Evolutionary conservation across 2,113 vertebrate genomes (phyloP), one percentile per base, ranked within the genome.

Genomic region (Hystrix cristata): DNA sequence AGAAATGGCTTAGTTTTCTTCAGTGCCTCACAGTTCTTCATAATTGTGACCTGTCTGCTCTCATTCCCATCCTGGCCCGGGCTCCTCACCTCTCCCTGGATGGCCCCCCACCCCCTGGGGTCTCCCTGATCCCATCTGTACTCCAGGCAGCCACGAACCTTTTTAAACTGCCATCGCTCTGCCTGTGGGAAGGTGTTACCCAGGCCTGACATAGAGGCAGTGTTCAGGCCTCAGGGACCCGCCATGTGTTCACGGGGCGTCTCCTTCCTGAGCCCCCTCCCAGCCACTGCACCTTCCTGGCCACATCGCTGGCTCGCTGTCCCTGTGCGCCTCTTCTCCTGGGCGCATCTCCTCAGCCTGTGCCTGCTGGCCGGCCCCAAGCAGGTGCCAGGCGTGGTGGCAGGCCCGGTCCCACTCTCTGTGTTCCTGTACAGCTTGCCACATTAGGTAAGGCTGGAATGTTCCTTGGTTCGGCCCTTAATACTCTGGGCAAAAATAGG

Each of bases 401-500:
- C 25, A n/a, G n/a, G 64, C 71, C 60, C 57, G 23, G 6, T 14
- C 34, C 16, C 25, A 10, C 23, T 64, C 60, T 10, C 48, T 84
- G 46, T 78, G 46, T 78, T 51, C 38, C 65, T 79, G 21, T 67
- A 72, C 78, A 78, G 51, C 60, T 69, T 92, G 86, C 84, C 88
- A 74, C 78, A 1, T 14, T 55, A 67, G 71, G 31, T 34, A 48
- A 85, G 90, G 72, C 65, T n/a, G 43, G 79, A 86, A 62, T 85
- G 94, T 85, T 93, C 93, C 84, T 89, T 80, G 65, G 29, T 93
- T 88, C 92, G 43, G 87, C 86, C 72, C 71, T 92, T 96, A 91
- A 82, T 94, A 80, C 97, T 92, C 84, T 79, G 69, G 71, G 94
- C 97, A 97, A 97, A 98, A 97, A 97, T 96, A 97, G 95, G 79